Conservation (phyloP, 2,797 vertebrate species). For the Oryzias sinensis region DNA sequence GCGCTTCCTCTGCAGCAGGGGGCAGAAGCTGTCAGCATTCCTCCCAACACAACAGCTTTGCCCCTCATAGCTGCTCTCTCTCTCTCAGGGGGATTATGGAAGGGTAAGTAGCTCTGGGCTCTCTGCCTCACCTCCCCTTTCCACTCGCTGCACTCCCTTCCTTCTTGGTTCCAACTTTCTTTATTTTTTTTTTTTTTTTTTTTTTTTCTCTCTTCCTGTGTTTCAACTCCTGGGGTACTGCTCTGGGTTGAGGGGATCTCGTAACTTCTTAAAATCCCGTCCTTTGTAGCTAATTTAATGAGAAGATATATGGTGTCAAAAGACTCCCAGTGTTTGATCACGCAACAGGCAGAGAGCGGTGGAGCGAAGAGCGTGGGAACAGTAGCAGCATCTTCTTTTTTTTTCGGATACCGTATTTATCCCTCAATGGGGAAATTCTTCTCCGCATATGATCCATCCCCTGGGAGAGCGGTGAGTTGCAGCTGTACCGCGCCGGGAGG, state of each 20-base stretch:
- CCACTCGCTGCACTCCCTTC: no score
- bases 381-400: no score
- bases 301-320: constrained; percentile 51
- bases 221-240: constrained; percentile 42
- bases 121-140: no score
- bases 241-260: constrained; percentile 53
- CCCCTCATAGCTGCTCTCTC: constrained; percentile 48
- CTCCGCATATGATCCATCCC: no score
- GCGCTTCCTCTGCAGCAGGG: constrained; percentile 72
- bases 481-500: no score
- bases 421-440: no score
- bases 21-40: constrained; percentile 70
- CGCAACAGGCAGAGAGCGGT: constrained; percentile 52
- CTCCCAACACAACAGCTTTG: constrained; percentile 57
- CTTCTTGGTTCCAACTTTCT: no score
- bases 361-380: constrained; percentile 24
- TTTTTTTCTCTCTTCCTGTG: constrained; percentile 37
- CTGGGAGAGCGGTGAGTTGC: no score
- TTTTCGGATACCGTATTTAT: no score
- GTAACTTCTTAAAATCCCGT: constrained; percentile 38
- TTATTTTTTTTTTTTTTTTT: constrained; percentile 17
- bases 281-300: constrained; percentile 62
- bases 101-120: constrained; percentile 63
- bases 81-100: constrained; percentile 60
- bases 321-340: constrained; percentile 51